Evolutionary conservation across 2,113 vertebrate species (phyloP).

Genomic region (Lynx canadensis): DNA sequence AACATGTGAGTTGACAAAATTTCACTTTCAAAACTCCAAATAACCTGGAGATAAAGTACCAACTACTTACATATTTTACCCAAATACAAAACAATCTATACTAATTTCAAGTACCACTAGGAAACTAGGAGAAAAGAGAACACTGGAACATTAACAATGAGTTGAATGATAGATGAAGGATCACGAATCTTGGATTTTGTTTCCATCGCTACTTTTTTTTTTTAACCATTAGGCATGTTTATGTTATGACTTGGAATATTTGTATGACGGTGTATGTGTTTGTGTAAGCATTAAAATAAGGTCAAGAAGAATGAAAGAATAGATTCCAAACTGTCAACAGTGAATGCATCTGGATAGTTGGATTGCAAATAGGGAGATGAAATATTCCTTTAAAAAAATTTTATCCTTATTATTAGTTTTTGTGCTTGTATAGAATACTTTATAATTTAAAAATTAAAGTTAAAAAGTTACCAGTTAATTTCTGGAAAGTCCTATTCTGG

Average conservation of each 20-base stretch:
- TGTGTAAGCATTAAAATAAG: conserved; percentile 23
- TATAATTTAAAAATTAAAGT: background rate
- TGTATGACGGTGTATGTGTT: background rate
- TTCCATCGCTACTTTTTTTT: background rate
- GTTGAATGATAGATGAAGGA: background rate
- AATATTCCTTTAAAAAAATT: background rate
- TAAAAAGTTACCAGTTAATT: background rate
- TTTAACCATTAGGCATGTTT: background rate
- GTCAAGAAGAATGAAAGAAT: background rate
- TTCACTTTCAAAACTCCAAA: conserved; percentile 70
- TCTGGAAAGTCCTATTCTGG: background rate
- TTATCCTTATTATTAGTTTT: background rate
- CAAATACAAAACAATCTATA: conserved; percentile 35
- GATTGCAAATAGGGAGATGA: background rate
- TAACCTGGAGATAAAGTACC: conserved; percentile 42
- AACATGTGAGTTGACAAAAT: conserved; percentile 61
- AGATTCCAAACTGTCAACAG: background rate
- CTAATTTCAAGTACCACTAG: conserved; percentile 48
- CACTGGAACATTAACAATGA: background rate
- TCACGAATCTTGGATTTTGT: conserved; percentile 47
- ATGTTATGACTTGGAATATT: conserved; percentile 6
- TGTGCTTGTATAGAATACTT: background rate
- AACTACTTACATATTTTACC: conserved; percentile 57
- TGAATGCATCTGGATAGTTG: background rate
- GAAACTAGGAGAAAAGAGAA: background rate